Conservation (phyloP, 1,140 invertebrate species). For the Aphelenchoides besseyi region DNA sequence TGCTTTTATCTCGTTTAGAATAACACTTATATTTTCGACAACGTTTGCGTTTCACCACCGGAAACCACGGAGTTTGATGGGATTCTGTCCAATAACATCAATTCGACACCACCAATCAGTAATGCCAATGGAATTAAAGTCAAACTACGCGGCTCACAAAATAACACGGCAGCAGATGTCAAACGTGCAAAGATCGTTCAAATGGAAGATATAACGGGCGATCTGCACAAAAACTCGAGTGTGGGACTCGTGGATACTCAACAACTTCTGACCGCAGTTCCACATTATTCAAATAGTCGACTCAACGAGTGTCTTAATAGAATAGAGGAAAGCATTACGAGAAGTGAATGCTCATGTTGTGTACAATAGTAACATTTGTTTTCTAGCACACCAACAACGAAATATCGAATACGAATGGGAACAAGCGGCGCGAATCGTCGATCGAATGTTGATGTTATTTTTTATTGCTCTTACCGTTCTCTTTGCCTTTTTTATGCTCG, state of each 20-base stretch:
- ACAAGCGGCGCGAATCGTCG: slow-evolving; percentile 51
- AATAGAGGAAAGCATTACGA: slow-evolving; percentile 37
- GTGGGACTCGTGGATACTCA: background rate
- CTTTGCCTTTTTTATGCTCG: slow-evolving; percentile 51
- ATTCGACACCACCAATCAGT: background rate
- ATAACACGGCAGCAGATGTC: background rate
- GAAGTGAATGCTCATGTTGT: slow-evolving; percentile 30
- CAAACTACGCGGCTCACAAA: background rate
- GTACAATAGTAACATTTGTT: background rate
- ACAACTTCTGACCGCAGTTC: background rate
- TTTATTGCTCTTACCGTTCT: slow-evolving; percentile 49
- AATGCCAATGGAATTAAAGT: slow-evolving; percentile 5
- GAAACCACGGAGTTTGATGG: slow-evolving; percentile 15
- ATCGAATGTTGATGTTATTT: slow-evolving; percentile 52
- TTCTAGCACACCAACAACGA: slow-evolving; percentile 48
- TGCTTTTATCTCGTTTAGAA: slow-evolving; percentile 26
- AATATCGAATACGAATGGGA: slow-evolving; percentile 53
- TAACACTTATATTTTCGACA: slow-evolving; percentile 34
- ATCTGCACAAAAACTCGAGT: slow-evolving; percentile 18
- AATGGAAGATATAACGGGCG: slow-evolving; percentile 32
- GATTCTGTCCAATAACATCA: background rate
- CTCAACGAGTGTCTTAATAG: slow-evolving; percentile 40
- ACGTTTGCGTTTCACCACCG: slow-evolving; percentile 16
- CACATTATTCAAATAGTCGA: slow-evolving; percentile 14
- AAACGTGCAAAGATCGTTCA: slow-evolving; percentile 34